Evolutionary conservation across 2,888 invertebrate species (phyloP).

Genomic region (Oligia latruncula): DNA sequence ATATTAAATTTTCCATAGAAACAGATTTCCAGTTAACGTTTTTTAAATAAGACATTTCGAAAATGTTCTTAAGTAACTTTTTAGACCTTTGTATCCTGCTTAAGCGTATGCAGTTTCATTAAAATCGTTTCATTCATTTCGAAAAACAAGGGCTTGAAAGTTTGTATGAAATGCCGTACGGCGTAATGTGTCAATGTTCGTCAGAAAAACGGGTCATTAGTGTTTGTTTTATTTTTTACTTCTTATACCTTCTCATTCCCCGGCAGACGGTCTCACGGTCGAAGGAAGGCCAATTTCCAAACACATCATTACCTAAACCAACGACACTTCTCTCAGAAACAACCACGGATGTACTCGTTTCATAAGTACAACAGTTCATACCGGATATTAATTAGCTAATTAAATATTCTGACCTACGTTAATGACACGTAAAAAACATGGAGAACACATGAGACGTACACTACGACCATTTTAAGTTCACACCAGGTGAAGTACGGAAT

Average conservation of each 20-base stretch:
- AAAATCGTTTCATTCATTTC: too few relatives aligned
- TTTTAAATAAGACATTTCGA: too few relatives aligned
- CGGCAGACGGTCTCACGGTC: slow-evolving; percentile 16
- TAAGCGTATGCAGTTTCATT: too few relatives aligned
- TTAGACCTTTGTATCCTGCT: too few relatives aligned
- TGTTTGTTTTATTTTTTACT: neutral
- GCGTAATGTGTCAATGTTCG: neutral
- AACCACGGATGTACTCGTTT: slow-evolving; percentile 54
- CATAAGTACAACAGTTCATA: slow-evolving; percentile 50
- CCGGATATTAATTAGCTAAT: slow-evolving; percentile 72
- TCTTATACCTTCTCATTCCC: neutral
- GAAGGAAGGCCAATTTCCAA: slow-evolving; percentile 19
- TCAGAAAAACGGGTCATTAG: neutral
- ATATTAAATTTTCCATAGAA: too few relatives aligned
- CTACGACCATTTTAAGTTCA: neutral
- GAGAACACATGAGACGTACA: slow-evolving; percentile 63
- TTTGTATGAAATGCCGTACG: too few relatives aligned
- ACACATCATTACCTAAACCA: slow-evolving; percentile 33
- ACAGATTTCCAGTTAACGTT: too few relatives aligned
- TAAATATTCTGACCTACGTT: slow-evolving; percentile 72
- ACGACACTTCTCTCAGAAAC: slow-evolving; percentile 30
- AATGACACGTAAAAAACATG: slow-evolving; percentile 71
- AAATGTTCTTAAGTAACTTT: too few relatives aligned
- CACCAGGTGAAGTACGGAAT: neutral
- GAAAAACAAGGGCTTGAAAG: too few relatives aligned